These are phyloP conservation scores for Hydrotaea cyrtoneurina DNA, from an alignment of 2,888 invertebrate species.

Conservation along the genomic window DNA sequence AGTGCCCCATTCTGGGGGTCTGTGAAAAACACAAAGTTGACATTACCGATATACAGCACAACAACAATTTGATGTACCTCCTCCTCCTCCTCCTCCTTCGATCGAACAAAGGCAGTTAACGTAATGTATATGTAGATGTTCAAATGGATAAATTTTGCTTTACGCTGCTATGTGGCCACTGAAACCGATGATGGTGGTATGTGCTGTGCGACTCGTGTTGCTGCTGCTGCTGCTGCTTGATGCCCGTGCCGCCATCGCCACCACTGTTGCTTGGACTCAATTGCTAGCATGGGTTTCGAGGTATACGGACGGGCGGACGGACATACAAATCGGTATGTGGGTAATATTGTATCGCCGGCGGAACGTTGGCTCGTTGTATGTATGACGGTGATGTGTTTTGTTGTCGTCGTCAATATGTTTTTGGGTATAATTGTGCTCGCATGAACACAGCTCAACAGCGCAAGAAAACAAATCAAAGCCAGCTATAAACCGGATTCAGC, in stretches of 20 bases:
- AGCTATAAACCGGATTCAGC: conserved; percentile 54
- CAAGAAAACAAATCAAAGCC: not conserved
- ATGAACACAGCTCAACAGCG: conserved; percentile 16
- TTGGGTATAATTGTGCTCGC: conserved; percentile 21
- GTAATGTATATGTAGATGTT: not conserved
- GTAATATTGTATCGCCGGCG: conserved; percentile 6
- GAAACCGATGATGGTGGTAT: not conserved
- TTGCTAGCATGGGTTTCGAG: not conserved
- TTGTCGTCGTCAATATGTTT: not conserved
- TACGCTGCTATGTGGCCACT: not conserved
- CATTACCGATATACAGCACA: not conserved
- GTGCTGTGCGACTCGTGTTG: not conserved
- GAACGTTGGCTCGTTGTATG: not conserved
- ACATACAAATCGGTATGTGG: not conserved
- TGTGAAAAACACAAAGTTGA: too few relatives aligned
- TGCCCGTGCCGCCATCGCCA: not conserved
- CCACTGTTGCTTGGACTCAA: not conserved
- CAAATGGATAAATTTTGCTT: conserved; percentile 3
- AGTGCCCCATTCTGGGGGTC: too few relatives aligned
- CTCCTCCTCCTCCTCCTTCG: too few relatives aligned
- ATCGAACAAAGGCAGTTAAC: not conserved
- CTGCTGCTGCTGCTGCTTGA: not conserved
- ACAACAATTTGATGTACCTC: not conserved
- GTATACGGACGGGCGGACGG: not conserved
- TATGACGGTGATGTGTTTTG: not conserved